These are phyloP conservation scores for Rafetus swinhoei DNA, from an alignment of 2,113 vertebrate species.

Conservation along the genomic window DNA sequence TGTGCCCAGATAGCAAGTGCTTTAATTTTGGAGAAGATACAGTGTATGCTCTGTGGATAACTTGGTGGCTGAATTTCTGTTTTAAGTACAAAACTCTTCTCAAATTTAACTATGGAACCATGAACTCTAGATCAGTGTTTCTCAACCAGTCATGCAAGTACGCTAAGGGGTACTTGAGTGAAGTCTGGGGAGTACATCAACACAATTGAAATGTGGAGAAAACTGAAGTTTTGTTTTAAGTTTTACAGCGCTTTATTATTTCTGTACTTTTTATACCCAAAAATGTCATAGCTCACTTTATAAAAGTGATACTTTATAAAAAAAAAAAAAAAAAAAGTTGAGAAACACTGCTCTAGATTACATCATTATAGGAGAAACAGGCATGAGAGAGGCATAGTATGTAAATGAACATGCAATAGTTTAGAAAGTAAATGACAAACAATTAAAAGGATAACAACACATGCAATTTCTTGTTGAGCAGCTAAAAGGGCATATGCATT, in stretches of 20 bases:
- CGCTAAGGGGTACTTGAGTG: too few relatives aligned
- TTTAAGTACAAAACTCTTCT: background rate
- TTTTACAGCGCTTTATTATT: too few relatives aligned
- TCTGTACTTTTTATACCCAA: too few relatives aligned
- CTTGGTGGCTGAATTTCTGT: background rate
- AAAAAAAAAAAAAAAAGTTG: too few relatives aligned
- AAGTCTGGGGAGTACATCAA: too few relatives aligned
- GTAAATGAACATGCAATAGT: background rate
- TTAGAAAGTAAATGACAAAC: background rate
- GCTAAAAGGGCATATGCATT: background rate
- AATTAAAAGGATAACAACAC: background rate
- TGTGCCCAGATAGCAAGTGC: background rate
- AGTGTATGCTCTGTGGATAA: background rate
- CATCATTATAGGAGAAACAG: background rate
- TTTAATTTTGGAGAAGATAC: fast-evolving
- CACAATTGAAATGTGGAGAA: too few relatives aligned
- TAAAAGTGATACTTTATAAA: too few relatives aligned
- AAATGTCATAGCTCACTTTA: too few relatives aligned
- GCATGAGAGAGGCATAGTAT: background rate
- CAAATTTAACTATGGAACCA: background rate
- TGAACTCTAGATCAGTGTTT: background rate
- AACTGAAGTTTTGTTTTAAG: too few relatives aligned
- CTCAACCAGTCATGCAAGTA: too few relatives aligned
- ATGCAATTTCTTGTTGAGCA: background rate
- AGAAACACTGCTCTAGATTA: background rate